Conservation (phyloP, 2,888 invertebrate genomes). For the Apotomis betuletana region DNA sequence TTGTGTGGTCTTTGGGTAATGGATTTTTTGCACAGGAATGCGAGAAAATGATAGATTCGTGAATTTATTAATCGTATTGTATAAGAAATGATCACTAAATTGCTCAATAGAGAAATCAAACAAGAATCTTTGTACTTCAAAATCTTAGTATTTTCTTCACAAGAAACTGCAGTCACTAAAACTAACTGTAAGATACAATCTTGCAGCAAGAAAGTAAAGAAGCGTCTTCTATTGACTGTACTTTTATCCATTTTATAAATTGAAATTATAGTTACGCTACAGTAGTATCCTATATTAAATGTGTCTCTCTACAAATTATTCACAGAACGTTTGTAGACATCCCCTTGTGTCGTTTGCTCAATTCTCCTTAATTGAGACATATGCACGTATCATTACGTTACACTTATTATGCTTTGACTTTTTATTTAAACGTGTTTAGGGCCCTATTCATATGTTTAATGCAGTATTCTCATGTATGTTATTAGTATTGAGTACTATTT, state of each 20-base stretch:
- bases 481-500: constrained; percentile 2
- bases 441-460: constrained; percentile 14
- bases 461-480: background rate
- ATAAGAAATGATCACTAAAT: background rate
- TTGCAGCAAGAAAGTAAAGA: background rate
- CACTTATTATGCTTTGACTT: constrained; percentile 9
- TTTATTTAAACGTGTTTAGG: constrained; percentile 18
- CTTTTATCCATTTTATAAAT: background rate
- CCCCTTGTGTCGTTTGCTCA: constrained; percentile 29
- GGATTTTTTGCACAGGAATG: constrained; percentile 13
- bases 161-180: no score
- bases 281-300: constrained; percentile 31
- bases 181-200: no score
- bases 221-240: background rate
- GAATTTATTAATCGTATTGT: background rate
- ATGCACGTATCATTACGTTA: constrained; percentile 48
- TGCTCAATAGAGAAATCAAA: no score
- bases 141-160: no score
- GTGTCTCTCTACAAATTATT: constrained; percentile 14
- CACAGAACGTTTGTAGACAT: constrained; percentile 26
- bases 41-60: background rate
- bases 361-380: constrained; percentile 70
- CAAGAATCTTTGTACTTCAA: no score
- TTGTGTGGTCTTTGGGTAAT: constrained; percentile 47
- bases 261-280: constrained; percentile 31